These are phyloP conservation scores for Platycheirus albimanus DNA, from an alignment of 2,888 invertebrate genomes.

Conservation along the genomic window DNA sequence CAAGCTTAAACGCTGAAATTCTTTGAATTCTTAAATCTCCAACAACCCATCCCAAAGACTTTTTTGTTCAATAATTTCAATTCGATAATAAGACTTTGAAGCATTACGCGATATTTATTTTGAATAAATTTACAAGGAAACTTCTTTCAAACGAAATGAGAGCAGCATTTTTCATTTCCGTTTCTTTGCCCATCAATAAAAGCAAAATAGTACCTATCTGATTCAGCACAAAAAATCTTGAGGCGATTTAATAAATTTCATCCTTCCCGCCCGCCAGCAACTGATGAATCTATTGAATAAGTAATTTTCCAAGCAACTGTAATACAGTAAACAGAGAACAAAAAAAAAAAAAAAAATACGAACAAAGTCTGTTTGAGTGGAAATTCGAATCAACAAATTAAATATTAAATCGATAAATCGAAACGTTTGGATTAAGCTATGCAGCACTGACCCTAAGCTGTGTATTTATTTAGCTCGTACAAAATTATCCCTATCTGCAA, in stretches of 20 bases:
- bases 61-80: too few relatives aligned
- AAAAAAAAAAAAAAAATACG: not conserved
- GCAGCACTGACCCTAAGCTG: not conserved
- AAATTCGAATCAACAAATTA: conserved; percentile 12
- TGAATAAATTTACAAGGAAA: not conserved
- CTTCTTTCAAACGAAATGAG: not conserved
- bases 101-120: too few relatives aligned
- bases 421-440: not conserved
- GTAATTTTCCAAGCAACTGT: not conserved
- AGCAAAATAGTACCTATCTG: not conserved
- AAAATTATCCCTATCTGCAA: not conserved
- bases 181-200: not conserved
- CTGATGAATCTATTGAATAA: conserved; percentile 5
- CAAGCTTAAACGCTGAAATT: too few relatives aligned
- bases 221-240: not conserved
- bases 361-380: not conserved
- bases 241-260: conserved; percentile 1
- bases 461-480: not conserved
- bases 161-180: not conserved
- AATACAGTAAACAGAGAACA: not conserved
- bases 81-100: too few relatives aligned
- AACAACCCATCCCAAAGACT: too few relatives aligned
- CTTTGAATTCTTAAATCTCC: too few relatives aligned
- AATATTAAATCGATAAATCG: conserved; percentile 31
- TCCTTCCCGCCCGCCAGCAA: not conserved